These are phyloP conservation scores for Zelleria hepariella DNA, from an alignment of 2,888 invertebrate species.

Conservation along the genomic window DNA sequence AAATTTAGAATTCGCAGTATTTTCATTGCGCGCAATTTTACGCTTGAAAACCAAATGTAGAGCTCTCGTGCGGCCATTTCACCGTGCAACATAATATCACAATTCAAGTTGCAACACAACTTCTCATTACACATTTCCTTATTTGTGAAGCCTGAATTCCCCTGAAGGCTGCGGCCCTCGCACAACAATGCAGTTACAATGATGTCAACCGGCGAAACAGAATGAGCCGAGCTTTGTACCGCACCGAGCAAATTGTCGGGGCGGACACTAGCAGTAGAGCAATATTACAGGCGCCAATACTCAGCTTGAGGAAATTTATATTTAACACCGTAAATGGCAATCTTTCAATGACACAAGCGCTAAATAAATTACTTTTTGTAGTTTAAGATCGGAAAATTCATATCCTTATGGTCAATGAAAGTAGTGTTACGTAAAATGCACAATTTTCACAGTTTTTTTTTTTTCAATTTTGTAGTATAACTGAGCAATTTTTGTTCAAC, in stretches of 20 bases:
- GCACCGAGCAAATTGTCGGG: not conserved
- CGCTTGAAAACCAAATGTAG: not conserved
- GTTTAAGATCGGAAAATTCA: too few relatives aligned
- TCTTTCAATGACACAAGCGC: too few relatives aligned
- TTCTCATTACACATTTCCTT: not conserved
- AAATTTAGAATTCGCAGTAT: too few relatives aligned
- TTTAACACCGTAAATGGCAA: not conserved
- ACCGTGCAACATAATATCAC: too few relatives aligned
- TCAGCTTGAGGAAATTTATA: not conserved
- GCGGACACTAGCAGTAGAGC: not conserved
- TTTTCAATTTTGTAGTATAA: too few relatives aligned
- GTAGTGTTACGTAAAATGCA: too few relatives aligned
- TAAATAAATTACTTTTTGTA: too few relatives aligned
- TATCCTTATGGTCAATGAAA: too few relatives aligned
- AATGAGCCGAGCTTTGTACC: not conserved
- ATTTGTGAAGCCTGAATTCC: not conserved
- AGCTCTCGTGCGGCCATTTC: not conserved
- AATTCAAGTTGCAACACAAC: not conserved
- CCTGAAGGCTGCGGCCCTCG: not conserved
- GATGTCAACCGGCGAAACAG: not conserved
- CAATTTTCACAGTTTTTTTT: too few relatives aligned
- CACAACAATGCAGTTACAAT: not conserved
- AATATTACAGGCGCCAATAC: not conserved
- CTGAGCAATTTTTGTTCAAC: too few relatives aligned
- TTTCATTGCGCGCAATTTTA: not conserved